These are phyloP conservation scores for Pyrgus malvae DNA, from an alignment of 2,888 invertebrate species.

Conservation along the genomic window DNA sequence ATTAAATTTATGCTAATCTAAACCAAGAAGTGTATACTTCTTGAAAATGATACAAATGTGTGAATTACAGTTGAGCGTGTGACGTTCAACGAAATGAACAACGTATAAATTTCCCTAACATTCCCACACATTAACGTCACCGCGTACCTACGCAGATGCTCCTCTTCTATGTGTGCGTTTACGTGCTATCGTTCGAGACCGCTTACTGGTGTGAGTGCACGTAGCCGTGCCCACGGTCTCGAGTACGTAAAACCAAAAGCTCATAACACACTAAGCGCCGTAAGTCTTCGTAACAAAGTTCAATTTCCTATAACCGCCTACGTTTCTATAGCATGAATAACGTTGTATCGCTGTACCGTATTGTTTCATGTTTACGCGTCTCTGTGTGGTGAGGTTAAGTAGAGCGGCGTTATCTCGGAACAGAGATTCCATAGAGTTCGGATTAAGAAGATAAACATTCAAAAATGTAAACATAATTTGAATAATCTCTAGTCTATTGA, in stretches of 20 bases:
- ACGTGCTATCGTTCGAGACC: slow-evolving; percentile 28
- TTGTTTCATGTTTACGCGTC: slow-evolving; percentile 80
- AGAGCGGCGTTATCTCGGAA: slow-evolving; percentile 80
- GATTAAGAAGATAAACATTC: slow-evolving; percentile 54
- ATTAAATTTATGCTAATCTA: slow-evolving; percentile 61
- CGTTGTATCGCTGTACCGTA: slow-evolving; percentile 77
- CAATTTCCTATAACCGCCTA: slow-evolving; percentile 41
- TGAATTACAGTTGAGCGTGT: slow-evolving; percentile 67
- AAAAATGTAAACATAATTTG: slow-evolving; percentile 24
- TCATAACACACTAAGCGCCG: slow-evolving; percentile 19
- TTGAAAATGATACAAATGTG: slow-evolving; percentile 72
- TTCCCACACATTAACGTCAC: slow-evolving; percentile 67
- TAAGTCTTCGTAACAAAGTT: slow-evolving; percentile 30
- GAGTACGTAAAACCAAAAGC: slow-evolving; percentile 22
- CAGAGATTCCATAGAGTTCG: slow-evolving; percentile 74
- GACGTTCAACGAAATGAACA: slow-evolving; percentile 61
- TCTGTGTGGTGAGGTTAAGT: slow-evolving; percentile 81
- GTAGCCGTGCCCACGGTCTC: slow-evolving; percentile 48
- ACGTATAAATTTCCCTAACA: slow-evolving; percentile 77
- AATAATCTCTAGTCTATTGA: slow-evolving; percentile 8
- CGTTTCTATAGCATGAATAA: slow-evolving; percentile 50
- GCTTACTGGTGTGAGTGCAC: slow-evolving; percentile 56
- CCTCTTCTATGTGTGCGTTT: slow-evolving; percentile 36
- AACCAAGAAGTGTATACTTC: slow-evolving; percentile 60
- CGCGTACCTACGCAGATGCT: slow-evolving; percentile 56